These are phyloP conservation scores for Cheiracanthium punctorium DNA, from an alignment of 2,888 invertebrate genomes.

Conservation along the genomic window DNA sequence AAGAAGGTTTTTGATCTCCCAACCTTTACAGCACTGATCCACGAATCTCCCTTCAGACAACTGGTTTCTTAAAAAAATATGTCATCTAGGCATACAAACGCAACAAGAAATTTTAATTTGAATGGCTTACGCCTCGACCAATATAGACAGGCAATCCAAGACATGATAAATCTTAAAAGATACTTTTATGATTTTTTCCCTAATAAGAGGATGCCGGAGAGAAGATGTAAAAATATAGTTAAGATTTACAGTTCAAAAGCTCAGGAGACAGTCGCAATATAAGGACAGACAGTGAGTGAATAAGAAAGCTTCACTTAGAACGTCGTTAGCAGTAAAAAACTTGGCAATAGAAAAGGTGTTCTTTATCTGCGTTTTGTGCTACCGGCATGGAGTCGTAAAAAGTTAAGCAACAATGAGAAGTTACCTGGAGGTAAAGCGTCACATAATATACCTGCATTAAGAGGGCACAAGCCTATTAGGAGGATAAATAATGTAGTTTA, in stretches of 20 bases:
- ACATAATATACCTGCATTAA: not conserved
- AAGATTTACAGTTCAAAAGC: too few species aligned
- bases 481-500: not conserved
- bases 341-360: not conserved
- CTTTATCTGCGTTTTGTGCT: not conserved
- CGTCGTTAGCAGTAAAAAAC: not conserved
- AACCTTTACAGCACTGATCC: conserved; percentile 25
- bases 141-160: too few species aligned
- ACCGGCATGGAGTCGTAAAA: not conserved
- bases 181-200: too few species aligned
- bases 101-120: too few species aligned
- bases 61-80: conserved; percentile 7
- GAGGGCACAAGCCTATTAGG: not conserved
- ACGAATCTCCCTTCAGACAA: conserved; percentile 10
- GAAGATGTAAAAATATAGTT: too few species aligned
- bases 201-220: not conserved
- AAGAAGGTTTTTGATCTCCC: conserved; percentile 40
- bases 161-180: too few species aligned
- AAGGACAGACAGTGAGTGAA: too few species aligned
- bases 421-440: not conserved
- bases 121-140: too few species aligned
- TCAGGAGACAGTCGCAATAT: too few species aligned
- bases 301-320: not conserved
- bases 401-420: not conserved
- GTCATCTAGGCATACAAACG: not conserved